These are phyloP conservation scores for Myanophis thanlyinensis DNA, from an alignment of 2,113 vertebrate species.

Conservation along the genomic window DNA sequence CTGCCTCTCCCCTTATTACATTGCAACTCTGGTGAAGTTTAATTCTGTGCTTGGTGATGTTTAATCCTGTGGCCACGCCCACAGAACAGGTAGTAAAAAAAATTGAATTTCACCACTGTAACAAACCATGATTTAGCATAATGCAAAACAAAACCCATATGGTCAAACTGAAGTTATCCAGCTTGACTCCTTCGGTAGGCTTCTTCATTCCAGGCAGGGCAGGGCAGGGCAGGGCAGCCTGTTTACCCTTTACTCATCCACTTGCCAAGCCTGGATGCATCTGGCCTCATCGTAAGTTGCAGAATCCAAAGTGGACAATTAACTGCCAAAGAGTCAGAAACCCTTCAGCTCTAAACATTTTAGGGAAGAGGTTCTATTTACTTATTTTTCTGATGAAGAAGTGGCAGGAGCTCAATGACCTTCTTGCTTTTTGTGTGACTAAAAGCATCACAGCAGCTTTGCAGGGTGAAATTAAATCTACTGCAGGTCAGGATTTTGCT, in stretches of 20 bases:
- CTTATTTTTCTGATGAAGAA: background rate
- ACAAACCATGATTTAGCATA: background rate
- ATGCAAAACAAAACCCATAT: background rate
- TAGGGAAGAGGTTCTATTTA: background rate
- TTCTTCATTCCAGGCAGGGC: background rate
- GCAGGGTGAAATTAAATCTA: background rate
- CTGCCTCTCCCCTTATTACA: too few relatives aligned
- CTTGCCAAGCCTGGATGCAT: background rate
- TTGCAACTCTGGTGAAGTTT: too few relatives aligned
- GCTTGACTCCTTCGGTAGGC: background rate
- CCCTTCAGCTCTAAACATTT: background rate
- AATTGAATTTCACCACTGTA: too few relatives aligned
- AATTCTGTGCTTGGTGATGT: too few relatives aligned
- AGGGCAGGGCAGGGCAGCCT: background rate
- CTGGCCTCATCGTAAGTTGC: background rate
- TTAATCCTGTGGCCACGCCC: too few relatives aligned
- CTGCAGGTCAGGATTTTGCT: background rate
- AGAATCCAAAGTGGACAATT: background rate
- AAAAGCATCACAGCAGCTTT: background rate
- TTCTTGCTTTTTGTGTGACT: background rate
- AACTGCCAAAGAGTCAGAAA: background rate
- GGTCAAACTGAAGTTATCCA: background rate
- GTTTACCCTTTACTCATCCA: background rate
- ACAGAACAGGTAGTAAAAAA: too few relatives aligned
- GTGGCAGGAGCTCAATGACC: background rate